phyloP scores from a whole-genome alignment of 2,113 vertebrate species.

The Hydropotes inermis region DNA sequence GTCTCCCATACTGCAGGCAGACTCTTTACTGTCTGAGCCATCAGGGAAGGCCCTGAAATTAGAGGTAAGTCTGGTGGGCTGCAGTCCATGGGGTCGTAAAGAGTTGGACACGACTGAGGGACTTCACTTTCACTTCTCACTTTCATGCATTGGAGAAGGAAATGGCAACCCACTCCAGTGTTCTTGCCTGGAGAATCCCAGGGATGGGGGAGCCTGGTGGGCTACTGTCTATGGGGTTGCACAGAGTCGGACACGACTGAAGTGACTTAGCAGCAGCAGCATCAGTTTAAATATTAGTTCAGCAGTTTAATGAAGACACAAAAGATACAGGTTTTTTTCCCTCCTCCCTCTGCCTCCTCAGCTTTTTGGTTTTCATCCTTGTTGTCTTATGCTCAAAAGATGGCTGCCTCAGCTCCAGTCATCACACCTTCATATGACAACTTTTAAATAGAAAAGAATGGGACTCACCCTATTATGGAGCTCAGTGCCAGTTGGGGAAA shows the following conservation, averaged over 20 bases:
- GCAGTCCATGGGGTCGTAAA: too few relatives aligned
- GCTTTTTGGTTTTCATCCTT: neutral
- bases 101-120: too few relatives aligned
- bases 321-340: neutral
- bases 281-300: neutral
- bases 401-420: neutral
- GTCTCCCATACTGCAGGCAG: neutral
- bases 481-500: neutral
- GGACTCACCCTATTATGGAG: neutral
- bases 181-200: too few relatives aligned
- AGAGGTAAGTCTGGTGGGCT: neutral
- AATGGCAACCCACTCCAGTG: too few relatives aligned
- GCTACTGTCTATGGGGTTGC: too few relatives aligned
- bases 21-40: neutral
- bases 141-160: too few relatives aligned
- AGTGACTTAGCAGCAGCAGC: too few relatives aligned
- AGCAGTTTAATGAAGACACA: neutral
- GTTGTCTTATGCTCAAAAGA: neutral
- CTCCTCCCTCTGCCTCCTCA: neutral
- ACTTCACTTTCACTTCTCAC: too few relatives aligned
- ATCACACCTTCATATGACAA: neutral
- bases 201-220: too few relatives aligned
- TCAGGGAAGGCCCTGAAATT: neutral
- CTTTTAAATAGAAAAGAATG: neutral
- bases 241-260: too few relatives aligned